Percentiles rank a stretch among this genome's conserved stretches.
phyloP scores from a whole-genome alignment of 2,113 vertebrate genomes.

The Gallinago undulata region DNA sequence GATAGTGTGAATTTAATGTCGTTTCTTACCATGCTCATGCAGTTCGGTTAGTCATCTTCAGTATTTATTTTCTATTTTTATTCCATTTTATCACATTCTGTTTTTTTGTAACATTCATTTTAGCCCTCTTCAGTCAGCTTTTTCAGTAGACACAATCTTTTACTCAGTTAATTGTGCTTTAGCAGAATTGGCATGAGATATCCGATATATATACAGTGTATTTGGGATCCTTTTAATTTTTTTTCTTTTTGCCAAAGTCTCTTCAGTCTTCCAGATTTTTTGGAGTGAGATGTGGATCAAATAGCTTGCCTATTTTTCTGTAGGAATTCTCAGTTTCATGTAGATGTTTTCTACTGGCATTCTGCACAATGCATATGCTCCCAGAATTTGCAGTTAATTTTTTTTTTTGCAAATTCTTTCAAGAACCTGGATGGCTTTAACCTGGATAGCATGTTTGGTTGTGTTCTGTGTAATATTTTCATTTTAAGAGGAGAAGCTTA shows the following conservation, averaged over 20 bases:
- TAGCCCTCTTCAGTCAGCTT: background rate
- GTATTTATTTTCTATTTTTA: background rate
- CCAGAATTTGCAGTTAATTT: background rate
- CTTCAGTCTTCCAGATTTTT: background rate
- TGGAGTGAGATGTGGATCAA: background rate
- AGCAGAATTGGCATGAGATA: background rate
- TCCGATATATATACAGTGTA: background rate
- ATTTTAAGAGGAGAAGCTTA: background rate
- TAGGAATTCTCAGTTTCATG: background rate
- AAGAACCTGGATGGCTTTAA: background rate
- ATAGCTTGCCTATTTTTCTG: background rate
- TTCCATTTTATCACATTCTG: background rate
- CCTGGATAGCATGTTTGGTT: background rate
- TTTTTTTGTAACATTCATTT: background rate
- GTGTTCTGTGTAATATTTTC: background rate
- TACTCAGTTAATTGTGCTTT: background rate
- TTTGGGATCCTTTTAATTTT: background rate
- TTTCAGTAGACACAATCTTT: background rate
- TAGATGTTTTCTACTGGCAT: background rate
- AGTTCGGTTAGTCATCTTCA: background rate
- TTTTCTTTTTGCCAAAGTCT: background rate
- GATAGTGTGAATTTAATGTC: background rate
- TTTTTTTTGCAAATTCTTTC: background rate
- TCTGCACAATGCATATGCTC: background rate
- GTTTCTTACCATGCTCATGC: background rate